phyloP scores from a whole-genome alignment of 2,888 invertebrate genomes.

The Tipula confusa region DNA sequence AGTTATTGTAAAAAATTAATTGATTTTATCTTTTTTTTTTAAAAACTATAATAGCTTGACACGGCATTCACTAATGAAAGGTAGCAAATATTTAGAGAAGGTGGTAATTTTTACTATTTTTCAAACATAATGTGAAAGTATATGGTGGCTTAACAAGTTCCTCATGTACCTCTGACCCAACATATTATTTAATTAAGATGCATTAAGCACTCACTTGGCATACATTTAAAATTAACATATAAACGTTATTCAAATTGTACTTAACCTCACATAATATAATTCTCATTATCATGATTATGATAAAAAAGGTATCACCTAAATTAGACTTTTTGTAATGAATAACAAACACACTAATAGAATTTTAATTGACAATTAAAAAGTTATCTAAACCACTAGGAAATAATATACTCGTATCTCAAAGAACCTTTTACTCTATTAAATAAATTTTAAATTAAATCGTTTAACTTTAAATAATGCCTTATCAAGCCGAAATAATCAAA shows the following conservation, averaged over 20 bases:
- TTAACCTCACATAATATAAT: neutral
- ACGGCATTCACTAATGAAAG: neutral
- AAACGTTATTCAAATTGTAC: neutral
- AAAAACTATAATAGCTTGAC: neutral
- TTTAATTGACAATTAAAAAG: neutral
- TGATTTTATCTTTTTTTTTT: constrained; percentile 14
- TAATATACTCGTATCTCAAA: no score
- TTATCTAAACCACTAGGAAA: neutral
- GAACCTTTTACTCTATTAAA: neutral
- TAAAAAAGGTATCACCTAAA: neutral
- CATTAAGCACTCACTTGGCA: neutral
- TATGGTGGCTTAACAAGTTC: no score
- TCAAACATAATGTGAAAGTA: neutral
- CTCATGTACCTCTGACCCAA: no score
- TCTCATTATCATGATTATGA: neutral
- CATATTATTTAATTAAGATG: no score
- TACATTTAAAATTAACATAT: neutral
- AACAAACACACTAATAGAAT: constrained; percentile 5
- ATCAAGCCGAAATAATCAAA: neutral
- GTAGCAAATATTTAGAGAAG: neutral
- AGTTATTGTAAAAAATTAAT: neutral
- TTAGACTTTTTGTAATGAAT: neutral
- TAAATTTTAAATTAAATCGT: constrained; percentile 1
- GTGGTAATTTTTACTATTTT: neutral
- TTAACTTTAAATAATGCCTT: constrained; percentile 12